Conservation (phyloP, 2,888 invertebrate genomes). For the Caenorhabditis sp. region DNA sequence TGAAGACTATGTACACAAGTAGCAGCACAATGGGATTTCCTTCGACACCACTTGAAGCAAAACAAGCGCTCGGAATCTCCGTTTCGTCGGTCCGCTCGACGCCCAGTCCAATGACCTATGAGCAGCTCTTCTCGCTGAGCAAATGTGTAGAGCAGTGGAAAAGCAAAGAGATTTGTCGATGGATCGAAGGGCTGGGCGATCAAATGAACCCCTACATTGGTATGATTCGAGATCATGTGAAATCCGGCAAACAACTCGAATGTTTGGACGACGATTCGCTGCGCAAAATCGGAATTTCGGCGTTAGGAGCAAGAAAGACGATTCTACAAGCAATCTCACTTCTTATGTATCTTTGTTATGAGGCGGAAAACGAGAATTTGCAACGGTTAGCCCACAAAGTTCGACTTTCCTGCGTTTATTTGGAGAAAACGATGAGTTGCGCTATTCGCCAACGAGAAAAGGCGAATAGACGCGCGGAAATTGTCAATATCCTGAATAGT, state of each 20-base stretch:
- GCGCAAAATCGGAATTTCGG: conserved; percentile 83
- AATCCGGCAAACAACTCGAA: conserved; percentile 80
- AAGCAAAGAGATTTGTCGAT: conserved; percentile 47
- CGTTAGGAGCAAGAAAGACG: conserved; percentile 91
- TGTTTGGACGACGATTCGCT: conserved; percentile 87
- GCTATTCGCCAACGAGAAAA: conserved; percentile 42
- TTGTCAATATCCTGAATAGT: conserved; percentile 51
- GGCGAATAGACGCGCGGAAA: conserved; percentile 37
- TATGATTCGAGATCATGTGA: conserved; percentile 44
- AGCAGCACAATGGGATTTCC: conserved; percentile 43
- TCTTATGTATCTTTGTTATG: conserved; percentile 88
- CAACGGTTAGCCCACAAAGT: conserved; percentile 86
- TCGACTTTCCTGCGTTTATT: conserved; percentile 77
- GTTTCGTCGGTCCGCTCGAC: conserved; percentile 20
- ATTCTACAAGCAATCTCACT: conserved; percentile 90
- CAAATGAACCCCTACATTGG: conserved; percentile 49
- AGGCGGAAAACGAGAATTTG: conserved; percentile 87
- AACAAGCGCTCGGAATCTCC: conserved; percentile 36
- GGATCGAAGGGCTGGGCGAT: conserved; percentile 57
- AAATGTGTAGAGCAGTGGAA: conserved; percentile 50
- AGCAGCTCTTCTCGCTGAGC: conserved; percentile 33
- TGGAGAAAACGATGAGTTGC: conserved; percentile 30
- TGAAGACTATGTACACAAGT: conserved; percentile 34
- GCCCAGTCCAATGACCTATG: conserved; percentile 39
- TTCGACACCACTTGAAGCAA: conserved; percentile 44